A percentile compares a stretch with the other conserved stretches of the same genome.
Evolutionary conservation across 2,113 vertebrate genomes (phyloP).

Genomic region (Oreocharis arfaki): DNA sequence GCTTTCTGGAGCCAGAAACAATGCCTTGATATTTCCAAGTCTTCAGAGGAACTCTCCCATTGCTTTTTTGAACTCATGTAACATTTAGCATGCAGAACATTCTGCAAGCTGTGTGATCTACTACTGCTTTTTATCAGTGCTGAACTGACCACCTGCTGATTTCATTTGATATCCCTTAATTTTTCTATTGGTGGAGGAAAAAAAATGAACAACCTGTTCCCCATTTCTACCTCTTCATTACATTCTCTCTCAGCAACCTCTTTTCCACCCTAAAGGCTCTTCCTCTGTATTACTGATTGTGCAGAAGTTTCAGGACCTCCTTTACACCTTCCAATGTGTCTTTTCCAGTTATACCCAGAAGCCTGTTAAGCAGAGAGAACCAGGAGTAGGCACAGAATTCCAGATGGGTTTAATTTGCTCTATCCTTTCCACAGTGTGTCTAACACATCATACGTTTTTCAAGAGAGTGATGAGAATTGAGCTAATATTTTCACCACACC

Average conservation of each 20-base stretch:
- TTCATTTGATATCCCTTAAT: neutral
- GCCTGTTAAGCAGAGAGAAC: neutral
- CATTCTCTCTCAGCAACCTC: neutral
- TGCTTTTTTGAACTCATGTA: neutral
- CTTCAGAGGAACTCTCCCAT: neutral
- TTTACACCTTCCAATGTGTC: no score
- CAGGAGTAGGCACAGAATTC: neutral
- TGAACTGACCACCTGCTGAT: neutral
- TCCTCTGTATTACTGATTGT: neutral
- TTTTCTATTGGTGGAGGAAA: neutral
- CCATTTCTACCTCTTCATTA: neutral
- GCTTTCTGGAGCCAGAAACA: neutral
- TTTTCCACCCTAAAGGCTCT: neutral
- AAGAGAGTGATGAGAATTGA: neutral
- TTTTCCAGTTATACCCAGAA: neutral
- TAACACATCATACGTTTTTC: neutral
- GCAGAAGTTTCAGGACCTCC: neutral
- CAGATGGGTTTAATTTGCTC: neutral
- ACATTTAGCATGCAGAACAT: neutral
- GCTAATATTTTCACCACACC: neutral
- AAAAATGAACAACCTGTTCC: neutral
- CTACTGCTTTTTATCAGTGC: neutral
- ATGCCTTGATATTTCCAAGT: neutral
- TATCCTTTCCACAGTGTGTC: neutral
- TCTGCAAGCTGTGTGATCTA: neutral